A percentile compares a stretch with the other conserved stretches of the same genome.
Conservation (phyloP, 2,113 vertebrate species). For the Anhinga rufa region DNA sequence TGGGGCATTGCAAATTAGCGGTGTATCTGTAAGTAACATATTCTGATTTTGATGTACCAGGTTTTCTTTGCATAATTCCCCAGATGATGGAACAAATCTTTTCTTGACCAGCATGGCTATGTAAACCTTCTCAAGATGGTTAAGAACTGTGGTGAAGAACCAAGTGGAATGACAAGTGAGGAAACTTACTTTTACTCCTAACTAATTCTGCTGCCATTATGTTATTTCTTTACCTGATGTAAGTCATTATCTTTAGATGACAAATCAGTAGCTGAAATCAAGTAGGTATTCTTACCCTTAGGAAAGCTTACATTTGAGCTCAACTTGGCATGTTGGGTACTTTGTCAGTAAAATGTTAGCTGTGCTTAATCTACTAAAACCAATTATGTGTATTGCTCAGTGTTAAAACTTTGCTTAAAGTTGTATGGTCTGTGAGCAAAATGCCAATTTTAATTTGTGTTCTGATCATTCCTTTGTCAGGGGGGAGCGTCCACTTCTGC, state of each 20-base stretch:
- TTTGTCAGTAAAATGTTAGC: background rate
- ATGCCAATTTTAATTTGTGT: background rate
- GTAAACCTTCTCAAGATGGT: slow-evolving; percentile 14
- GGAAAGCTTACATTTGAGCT: background rate
- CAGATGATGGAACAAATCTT: background rate
- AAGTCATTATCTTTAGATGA: background rate
- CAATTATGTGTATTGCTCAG: background rate
- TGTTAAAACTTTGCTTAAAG: background rate
- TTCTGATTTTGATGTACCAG: slow-evolving; percentile 6
- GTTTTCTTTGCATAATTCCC: background rate
- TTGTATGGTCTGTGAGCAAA: background rate
- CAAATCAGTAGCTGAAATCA: background rate
- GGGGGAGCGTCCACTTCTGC: background rate
- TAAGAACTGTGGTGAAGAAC: background rate
- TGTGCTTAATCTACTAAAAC: background rate
- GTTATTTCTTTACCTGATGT: background rate
- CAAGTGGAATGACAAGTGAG: slow-evolving; percentile 4
- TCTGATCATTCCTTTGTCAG: slow-evolving; percentile 20
- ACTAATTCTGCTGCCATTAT: background rate
- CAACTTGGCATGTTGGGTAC: background rate
- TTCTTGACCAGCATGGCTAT: background rate
- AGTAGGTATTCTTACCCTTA: background rate
- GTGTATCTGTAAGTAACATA: background rate
- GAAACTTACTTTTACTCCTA: background rate
- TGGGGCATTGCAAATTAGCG: background rate